phyloP scores from a whole-genome alignment of 2,888 invertebrate species.

The Acrobasis consociella region DNA sequence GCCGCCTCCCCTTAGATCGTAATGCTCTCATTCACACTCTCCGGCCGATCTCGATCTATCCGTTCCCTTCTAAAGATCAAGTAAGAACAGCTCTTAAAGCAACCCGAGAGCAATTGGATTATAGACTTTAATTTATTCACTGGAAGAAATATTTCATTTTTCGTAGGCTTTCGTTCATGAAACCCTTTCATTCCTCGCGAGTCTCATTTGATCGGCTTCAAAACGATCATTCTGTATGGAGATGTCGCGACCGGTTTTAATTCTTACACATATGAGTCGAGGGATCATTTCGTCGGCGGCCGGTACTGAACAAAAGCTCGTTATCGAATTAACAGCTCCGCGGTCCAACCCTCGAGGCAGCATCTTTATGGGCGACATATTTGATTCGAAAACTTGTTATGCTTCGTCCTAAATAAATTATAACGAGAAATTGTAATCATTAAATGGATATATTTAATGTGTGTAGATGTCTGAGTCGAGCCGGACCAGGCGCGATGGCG shows the following conservation, averaged over 20 bases:
- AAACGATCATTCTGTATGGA: conserved; percentile 73
- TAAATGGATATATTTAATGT: conserved; percentile 81
- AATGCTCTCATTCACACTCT: conserved; percentile 82
- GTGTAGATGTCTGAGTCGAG: conserved; percentile 58
- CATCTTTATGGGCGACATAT: conserved; percentile 83
- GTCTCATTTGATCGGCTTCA: conserved; percentile 60
- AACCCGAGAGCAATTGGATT: conserved; percentile 65
- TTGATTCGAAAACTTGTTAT: conserved; percentile 83
- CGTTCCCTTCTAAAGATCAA: conserved; percentile 71
- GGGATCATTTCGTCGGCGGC: conserved; percentile 67
- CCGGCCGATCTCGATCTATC: conserved; percentile 77
- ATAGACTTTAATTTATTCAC: conserved; percentile 81
- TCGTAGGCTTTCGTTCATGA: conserved; percentile 64
- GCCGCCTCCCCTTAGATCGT: conserved; percentile 60
- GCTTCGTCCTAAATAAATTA: conserved; percentile 82
- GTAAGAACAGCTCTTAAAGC: conserved; percentile 64
- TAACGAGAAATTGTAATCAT: conserved; percentile 82
- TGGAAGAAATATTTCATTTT: conserved; percentile 81
- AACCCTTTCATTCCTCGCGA: conserved; percentile 72
- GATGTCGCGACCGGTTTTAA: conserved; percentile 76
- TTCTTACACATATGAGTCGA: conserved; percentile 75
- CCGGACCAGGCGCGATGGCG: conserved; percentile 31
- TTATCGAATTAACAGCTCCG: conserved; percentile 73
- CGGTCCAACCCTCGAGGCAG: conserved; percentile 77
- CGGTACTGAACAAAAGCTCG: conserved; percentile 66